Percentiles rank a stretch among this genome's conserved stretches.
phyloP scores from a whole-genome alignment of 1,140 invertebrate genomes.

The Trichogramma pretiosum region DNA sequence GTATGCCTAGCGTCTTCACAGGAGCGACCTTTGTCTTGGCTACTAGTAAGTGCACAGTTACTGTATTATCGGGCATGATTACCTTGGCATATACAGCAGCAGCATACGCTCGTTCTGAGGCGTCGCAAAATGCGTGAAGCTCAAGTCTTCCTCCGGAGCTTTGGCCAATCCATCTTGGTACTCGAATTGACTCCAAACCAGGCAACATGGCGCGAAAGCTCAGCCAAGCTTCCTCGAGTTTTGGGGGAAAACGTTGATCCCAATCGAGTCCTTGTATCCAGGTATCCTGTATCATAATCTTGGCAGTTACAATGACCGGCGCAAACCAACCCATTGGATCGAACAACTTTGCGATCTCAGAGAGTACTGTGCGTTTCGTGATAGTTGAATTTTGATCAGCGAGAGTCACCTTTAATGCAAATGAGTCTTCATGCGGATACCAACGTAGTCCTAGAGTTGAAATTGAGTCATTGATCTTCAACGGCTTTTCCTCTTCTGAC shows the following conservation, averaged over 20 bases:
- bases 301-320: background rate
- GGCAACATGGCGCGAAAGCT: background rate
- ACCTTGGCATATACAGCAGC: background rate
- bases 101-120: background rate
- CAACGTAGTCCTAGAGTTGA: too few species aligned
- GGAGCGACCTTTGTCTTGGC: constrained; percentile 13
- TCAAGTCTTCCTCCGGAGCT: background rate
- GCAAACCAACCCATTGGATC: background rate
- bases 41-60: constrained; percentile 4
- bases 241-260: background rate
- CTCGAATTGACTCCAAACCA: background rate
- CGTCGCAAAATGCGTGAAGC: background rate
- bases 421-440: background rate
- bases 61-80: background rate
- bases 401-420: background rate
- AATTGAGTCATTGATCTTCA: too few species aligned
- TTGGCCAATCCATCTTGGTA: background rate
- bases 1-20: constrained; percentile 29
- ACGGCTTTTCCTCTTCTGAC: too few species aligned
- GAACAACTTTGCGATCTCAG: background rate
- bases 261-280: background rate
- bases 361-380: background rate
- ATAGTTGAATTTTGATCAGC: background rate
- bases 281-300: background rate
- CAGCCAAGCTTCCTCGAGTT: background rate